Base-by-base conservation (phyloP, 2,113 vertebrate genomes). In the Trichechus manatus region DNA sequence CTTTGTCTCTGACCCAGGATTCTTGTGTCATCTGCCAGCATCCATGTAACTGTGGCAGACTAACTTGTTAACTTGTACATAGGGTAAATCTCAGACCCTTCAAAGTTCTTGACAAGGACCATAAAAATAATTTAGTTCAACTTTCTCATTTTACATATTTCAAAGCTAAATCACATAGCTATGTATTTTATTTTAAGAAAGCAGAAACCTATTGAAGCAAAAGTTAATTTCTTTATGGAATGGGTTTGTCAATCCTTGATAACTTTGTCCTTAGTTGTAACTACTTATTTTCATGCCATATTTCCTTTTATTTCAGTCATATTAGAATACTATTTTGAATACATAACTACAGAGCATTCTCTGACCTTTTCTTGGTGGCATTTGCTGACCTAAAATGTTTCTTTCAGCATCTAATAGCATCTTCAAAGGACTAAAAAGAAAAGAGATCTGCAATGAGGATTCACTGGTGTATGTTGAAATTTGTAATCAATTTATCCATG, bases 401-500 rank as follows among this genome's bases (percentile, higher is more conserved):
- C 29, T 89, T 84, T 90, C 53, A 20, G 56, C 53, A 91, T 78
- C 42, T 82, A 86, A 78, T 61, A 91, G 29, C 1, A n/a, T 72
- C 29, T 93, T 93, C 70, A 68, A 96, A 94, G 47, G 44, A 93
- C 70, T 72, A 56, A 96, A 81, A 50, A 94, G 44, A 81, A 91
- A 80, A 75, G 11, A 82, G 39, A 47, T n/a, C 31, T 86, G 74
- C 83, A 96, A 92, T 59, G 23, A 92, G 84, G 56, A 95, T 75
- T 90, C 29, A 86, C 63, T 87, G 47, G 29, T 91, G 3, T 87
- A 80, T 81, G 25, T 68, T 84, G n/a, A 79, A 11, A 87, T 84
- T 80, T 96, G 47, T 95, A 53, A 96, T 87, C 92, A 89, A n/a
- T 95, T 87, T 95, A 72, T 86, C 66, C 74, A 66, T 96, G 91